Base-by-base conservation (phyloP, 2,797 vertebrate genomes). In the Coilia nasus region DNA sequence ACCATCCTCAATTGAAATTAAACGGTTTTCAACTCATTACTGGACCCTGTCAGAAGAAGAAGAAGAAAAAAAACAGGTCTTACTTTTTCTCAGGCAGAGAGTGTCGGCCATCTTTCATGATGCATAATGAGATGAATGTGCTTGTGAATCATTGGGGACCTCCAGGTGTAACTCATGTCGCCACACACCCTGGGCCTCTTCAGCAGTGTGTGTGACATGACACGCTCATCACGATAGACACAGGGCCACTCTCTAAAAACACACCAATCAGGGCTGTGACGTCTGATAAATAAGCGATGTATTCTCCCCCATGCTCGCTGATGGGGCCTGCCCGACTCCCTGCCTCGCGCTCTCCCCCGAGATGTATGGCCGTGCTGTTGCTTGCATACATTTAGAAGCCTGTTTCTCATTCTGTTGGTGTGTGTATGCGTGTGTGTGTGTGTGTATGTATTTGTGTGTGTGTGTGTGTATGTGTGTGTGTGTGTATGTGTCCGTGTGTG, bases 291-390 rank as follows among this genome's bases (percentile, higher is more conserved):
- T 91, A 88, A 89, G 67, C 90, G 94, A 95, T 94, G 91, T 95
- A 96, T 96, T 95, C 95, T 85, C 90, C 84, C 90, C 91, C 95
- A 95, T 94, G 94, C 91, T 85, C 83, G 85, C 82, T 85, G 85
- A 91, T 92, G 90, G 87, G 83, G 87, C 82, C 85, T 90, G 86
- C 90, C 87, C 88, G 80, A 82, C 84, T 2, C 87, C 84, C 80
- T 87, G 88, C 89, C 89, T 64, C 71, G 41, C 84, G 19, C 14
- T 21, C 83, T 84, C 87, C 57, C 31, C 54, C 75, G 86, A 92
- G 92, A 94, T 90, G 82, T 87, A 88, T 60, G 83, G 85, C 88
- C 86, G 83, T 47, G 85, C 25, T 6, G 85, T 86, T 86, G 85
- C 86, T 85, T 89, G 91, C 92, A 92, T 92, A 89, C 90, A 85